phyloP scores from a whole-genome alignment of 2,797 vertebrate genomes.

The Coregonus sp. region DNA sequence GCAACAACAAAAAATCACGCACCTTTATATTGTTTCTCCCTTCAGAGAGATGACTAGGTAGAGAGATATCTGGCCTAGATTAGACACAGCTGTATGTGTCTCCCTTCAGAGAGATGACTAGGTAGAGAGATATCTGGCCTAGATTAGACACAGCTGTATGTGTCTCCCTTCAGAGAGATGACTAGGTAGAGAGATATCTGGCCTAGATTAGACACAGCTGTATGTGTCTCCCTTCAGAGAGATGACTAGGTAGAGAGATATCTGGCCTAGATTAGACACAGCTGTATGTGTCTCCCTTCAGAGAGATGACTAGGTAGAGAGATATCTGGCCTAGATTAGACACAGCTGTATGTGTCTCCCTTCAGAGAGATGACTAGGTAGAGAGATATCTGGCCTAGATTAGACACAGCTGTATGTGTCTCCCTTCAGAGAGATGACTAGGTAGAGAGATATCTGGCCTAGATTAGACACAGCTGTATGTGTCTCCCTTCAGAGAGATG shows the following conservation, averaged over 20 bases:
- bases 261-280: too few relatives aligned
- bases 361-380: slow-evolving; percentile 60
- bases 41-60: too few relatives aligned
- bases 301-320: slow-evolving; percentile 62
- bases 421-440: slow-evolving; percentile 58
- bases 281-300: slow-evolving; percentile 41
- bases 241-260: too few relatives aligned
- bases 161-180: too few relatives aligned
- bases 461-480: slow-evolving; percentile 77
- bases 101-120: too few relatives aligned
- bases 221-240: too few relatives aligned
- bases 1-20: slow-evolving; percentile 28
- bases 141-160: too few relatives aligned
- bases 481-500: slow-evolving; percentile 58
- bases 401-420: slow-evolving; percentile 73
- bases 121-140: too few relatives aligned
- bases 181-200: too few relatives aligned
- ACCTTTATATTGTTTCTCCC: slow-evolving; percentile 17
- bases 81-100: too few relatives aligned
- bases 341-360: slow-evolving; percentile 67
- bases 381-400: slow-evolving; percentile 76
- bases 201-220: too few relatives aligned
- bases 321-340: slow-evolving; percentile 78
- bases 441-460: slow-evolving; percentile 72
- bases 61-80: too few relatives aligned